Base-by-base conservation (phyloP, 2,113 vertebrate species). In the Strigops habroptila region DNA sequence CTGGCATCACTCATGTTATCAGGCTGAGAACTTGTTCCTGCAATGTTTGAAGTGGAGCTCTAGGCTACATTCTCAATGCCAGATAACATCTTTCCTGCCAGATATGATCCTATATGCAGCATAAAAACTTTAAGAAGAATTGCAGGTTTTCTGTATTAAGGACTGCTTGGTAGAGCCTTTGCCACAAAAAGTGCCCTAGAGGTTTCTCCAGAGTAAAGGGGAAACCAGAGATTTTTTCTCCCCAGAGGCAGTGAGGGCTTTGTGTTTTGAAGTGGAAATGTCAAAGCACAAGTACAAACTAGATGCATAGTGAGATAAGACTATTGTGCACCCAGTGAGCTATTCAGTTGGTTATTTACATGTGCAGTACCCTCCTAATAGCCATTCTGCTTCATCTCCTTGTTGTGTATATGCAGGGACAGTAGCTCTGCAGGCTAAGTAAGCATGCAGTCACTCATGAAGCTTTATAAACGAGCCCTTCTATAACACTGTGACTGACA, bases 211-310 rank as follows among this genome's bases (percentile, higher is more conserved):
- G 30, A 33, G 5, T 46, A 78, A 39, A 46, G 53, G 37, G 44
- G 55, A 93, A 90, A 64, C 6, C 8, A 63, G 31, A 48, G 24
- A 52, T 67, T 94, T 95, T 95, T 95, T 82, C 39, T 87, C 35
- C 22, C 67, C n/a, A 57, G 69, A 60, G 73, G n/a, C 51, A 74
- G 7, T 43, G 53, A 88, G 46, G 6, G 12, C 53, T 77, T 17
- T 31, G 27, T 71, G 39, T 79, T 89, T 85, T 92, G 57, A 92
- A 71, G 77, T 75, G 64, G 57, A 93, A 93, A 89, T 92, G 48
- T 43, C 64, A 86, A 91, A 92, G 77, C 86, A 33, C 46, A 90
- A 71, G 65, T 51, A 64, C 1, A 11, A 91, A 65, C 64, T 71
- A 48, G 23, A 75, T 55, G 24, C 39, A 41, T 1, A 64, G 55